Base-by-base conservation (phyloP, 2,888 invertebrate genomes). In the Lasius fuliginosus region DNA sequence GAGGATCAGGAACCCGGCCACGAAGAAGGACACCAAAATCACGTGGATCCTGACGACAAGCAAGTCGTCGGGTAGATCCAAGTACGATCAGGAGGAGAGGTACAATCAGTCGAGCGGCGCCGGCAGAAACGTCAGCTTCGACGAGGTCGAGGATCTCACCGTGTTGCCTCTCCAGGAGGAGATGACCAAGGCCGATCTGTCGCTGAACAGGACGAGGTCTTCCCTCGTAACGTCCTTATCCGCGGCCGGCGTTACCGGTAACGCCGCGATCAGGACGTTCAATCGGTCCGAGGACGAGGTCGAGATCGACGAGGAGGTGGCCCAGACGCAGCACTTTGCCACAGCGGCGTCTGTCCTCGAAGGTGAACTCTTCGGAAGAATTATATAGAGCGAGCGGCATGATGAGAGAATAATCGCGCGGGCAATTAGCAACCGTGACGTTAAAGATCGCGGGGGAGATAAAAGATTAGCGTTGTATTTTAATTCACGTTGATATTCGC, bases 341-440 rank as follows among this genome's bases (percentile, higher is more conserved):
- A 94, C 94, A 0, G 92, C 92, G 8, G 91, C 93, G 9, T 93
- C 94, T 11, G 87, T 93, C 36, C 85, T 93, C 42, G 93, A 94
- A 87, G 92, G 94, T 92, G 85, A 60, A 64, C 4, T 12, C 36
- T 79, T 69, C 33, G 9, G n/a, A 56, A 30, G 15, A 36, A 33
- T 12, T n/a, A 11, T 36, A 18, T 18, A 40, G 15, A 27, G 12
- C 6, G 46, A 75, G 23, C 30, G 46, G n/a, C n/a, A n/a, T n/a
- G n/a, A n/a, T n/a, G 33, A 33, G 30, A 56, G 27, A 67, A 42
- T 67, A 11, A 56, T 56, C 12, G 40, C 33, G 18, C 53, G 30
- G 1, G 30, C 15, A 30, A 27, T 77, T 64, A 36, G 36, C n/a
- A n/a, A 6, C 8, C 18, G 1, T 18, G 36, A 67, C n/a, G 27